Conservation (phyloP, 1,140 invertebrate genomes). For the Zeugodacus cucurbitae region DNA sequence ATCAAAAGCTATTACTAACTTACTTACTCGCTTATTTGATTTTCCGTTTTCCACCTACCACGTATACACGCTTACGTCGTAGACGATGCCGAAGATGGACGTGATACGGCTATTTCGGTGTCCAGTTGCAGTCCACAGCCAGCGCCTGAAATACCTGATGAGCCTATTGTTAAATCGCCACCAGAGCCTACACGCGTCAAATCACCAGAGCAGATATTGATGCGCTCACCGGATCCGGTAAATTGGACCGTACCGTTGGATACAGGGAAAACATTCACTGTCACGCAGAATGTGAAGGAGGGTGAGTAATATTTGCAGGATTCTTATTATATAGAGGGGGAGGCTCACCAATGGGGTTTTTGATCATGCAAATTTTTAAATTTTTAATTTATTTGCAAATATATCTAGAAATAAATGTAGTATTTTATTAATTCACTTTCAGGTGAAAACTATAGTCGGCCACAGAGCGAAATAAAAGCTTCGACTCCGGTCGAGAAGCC, state of each 20-base stretch:
- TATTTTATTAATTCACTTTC: not conserved
- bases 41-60: not conserved
- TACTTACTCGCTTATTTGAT: not conserved
- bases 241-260: conserved; percentile 95
- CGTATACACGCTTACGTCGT: conserved; percentile 33
- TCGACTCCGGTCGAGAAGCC: conserved; percentile 74
- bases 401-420: not conserved
- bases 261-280: conserved; percentile 91
- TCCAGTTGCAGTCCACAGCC: conserved; percentile 65
- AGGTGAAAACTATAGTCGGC: conserved; percentile 69
- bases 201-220: conserved; percentile 91
- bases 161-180: conserved; percentile 86
- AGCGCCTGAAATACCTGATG: conserved; percentile 67
- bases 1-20: not conserved
- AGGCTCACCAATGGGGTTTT: no score
- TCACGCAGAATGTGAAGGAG: conserved; percentile 89
- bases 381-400: no score
- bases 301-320: conserved; percentile 68
- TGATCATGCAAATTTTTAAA: no score
- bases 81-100: conserved; percentile 63
- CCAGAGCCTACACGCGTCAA: conserved; percentile 92
- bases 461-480: conserved; percentile 77
- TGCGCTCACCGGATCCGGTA: conserved; percentile 90
- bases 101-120: conserved; percentile 63
- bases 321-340: no score